A percentile compares a stretch with the other conserved stretches of the same genome.
phyloP scores from a whole-genome alignment of 92 coral and sea anemone genomes.

The Actinernus sp. region DNA sequence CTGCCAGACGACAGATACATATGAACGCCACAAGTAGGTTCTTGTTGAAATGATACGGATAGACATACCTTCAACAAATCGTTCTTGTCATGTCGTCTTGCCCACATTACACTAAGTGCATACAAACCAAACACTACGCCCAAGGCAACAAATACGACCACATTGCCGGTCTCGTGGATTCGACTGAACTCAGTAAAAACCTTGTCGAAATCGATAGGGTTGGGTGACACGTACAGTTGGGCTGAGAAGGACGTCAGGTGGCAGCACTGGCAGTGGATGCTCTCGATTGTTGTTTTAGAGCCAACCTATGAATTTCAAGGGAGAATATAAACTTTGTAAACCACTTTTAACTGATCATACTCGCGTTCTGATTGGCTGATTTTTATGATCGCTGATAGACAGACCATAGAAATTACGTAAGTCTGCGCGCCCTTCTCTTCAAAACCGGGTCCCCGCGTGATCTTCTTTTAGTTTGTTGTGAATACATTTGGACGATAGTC shows the following conservation, averaged over 20 bases:
- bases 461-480: too few species aligned
- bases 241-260: conserved; percentile 82
- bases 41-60: too few species aligned
- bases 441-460: too few species aligned
- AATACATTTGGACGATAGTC: too few species aligned
- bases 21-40: too few species aligned
- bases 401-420: too few species aligned
- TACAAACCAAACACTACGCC: conserved; percentile 57
- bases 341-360: too few species aligned
- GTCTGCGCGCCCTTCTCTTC: too few species aligned
- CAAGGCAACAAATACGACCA: conserved; percentile 59
- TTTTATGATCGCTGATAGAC: too few species aligned
- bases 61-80: conserved; percentile 71
- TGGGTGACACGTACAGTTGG: conserved; percentile 77
- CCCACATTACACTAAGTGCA: conserved; percentile 61
- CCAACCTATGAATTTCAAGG: conserved; percentile 39
- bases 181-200: conserved; percentile 52
- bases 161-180: conserved; percentile 72
- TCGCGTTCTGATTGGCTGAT: too few species aligned
- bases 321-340: too few species aligned
- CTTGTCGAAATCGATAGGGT: conserved; percentile 71
- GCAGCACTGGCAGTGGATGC: conserved; percentile 50
- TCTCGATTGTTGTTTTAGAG: conserved; percentile 11
- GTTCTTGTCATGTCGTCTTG: conserved; percentile 65
- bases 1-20: too few species aligned